A percentile compares a stretch with the other conserved stretches of the same genome.
phyloP scores from a whole-genome alignment of 53 echinoderm and acorn worm genomes.

The Holothuria scabra region DNA sequence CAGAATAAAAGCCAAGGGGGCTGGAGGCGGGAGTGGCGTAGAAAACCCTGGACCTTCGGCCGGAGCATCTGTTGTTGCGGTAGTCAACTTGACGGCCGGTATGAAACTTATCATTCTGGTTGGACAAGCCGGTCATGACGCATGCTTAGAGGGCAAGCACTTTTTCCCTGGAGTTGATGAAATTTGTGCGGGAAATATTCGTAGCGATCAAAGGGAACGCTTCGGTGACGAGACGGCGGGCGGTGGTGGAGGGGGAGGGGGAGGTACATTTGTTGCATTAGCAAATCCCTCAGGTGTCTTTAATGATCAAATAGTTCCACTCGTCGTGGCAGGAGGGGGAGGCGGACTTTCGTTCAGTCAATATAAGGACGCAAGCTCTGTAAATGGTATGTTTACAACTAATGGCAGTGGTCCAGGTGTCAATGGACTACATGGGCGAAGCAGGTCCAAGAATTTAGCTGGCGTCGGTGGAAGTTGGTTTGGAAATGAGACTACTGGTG shows the following conservation, averaged over 20 bases:
- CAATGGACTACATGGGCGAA: constrained; percentile 55
- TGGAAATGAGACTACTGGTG: constrained; percentile 34
- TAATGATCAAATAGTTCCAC: too few relatives aligned
- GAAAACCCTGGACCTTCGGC: constrained; percentile 79
- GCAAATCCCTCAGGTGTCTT: too few relatives aligned
- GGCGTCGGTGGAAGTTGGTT: constrained; percentile 85
- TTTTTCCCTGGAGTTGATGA: background rate
- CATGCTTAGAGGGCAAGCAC: constrained; percentile 50
- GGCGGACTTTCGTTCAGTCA: constrained; percentile 84
- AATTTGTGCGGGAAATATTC: constrained; percentile 52
- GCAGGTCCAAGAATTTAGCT: background rate
- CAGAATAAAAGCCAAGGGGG: constrained; percentile 78
- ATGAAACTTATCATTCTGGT: constrained; percentile 73
- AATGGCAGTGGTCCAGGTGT: constrained; percentile 63
- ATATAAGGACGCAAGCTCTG: background rate
- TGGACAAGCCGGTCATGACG: constrained; percentile 81
- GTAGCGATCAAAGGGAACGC: constrained; percentile 44
- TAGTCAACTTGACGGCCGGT: constrained; percentile 69
- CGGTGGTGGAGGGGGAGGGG: constrained; percentile 94
- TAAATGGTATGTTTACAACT: background rate
- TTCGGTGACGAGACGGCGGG: constrained; percentile 64
- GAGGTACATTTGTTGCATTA: constrained; percentile 51
- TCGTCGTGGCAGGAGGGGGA: constrained; percentile 80
- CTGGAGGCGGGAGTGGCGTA: constrained; percentile 84
- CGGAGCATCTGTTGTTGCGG: constrained; percentile 72